Evolutionary conservation across 2,888 invertebrate genomes (phyloP).

Genomic region (Dendrolimus pini): DNA sequence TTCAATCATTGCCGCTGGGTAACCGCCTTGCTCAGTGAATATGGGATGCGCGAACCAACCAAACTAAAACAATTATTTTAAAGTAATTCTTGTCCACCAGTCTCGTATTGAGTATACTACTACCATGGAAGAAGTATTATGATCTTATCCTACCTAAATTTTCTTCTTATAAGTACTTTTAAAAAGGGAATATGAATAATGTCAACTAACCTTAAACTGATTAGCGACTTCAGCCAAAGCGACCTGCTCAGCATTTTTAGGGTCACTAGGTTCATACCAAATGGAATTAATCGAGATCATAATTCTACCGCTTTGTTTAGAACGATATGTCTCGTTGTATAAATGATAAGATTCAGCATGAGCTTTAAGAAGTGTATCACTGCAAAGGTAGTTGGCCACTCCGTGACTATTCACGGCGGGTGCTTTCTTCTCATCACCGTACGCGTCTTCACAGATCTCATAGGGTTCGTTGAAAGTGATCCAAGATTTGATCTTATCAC

Average conservation of each 20-base stretch:
- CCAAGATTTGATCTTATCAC: constrained; percentile 79
- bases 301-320: constrained; percentile 70
- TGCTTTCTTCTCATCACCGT: constrained; percentile 70
- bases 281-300: constrained; percentile 75
- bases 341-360: constrained; percentile 81
- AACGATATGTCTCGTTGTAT: constrained; percentile 78
- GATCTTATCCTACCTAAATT: too few relatives aligned
- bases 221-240: constrained; percentile 67
- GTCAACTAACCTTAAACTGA: constrained; percentile 58
- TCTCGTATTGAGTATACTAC: too few relatives aligned
- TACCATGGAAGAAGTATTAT: too few relatives aligned
- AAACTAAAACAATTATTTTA: constrained; percentile 38
- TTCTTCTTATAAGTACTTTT: too few relatives aligned
- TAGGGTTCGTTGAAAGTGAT: constrained; percentile 83
- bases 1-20: constrained; percentile 64
- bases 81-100: too few relatives aligned
- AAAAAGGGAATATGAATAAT: too few relatives aligned
- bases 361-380: constrained; percentile 79
- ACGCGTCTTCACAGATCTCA: constrained; percentile 70
- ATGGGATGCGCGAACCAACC: constrained; percentile 76
- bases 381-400: constrained; percentile 79
- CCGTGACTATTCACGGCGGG: constrained; percentile 75
- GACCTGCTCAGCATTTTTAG: constrained; percentile 52
- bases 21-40: constrained; percentile 66
- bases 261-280: constrained; percentile 68